A percentile compares a stretch with the other conserved stretches of the same genome.
These are phyloP conservation scores for Sparus aurata DNA, from an alignment of 2,797 vertebrate species.

Conservation along the genomic window DNA sequence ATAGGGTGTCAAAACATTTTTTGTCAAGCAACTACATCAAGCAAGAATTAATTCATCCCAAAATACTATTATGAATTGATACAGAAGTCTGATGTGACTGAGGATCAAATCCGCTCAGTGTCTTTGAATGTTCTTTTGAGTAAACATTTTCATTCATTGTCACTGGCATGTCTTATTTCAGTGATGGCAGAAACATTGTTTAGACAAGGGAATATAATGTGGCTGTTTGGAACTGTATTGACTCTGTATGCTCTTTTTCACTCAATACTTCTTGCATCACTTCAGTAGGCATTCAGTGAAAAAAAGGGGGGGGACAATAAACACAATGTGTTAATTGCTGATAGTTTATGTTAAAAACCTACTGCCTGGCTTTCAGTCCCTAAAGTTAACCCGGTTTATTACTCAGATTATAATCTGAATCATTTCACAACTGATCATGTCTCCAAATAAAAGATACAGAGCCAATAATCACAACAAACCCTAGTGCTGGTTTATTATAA, in stretches of 20 bases:
- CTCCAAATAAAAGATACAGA: slow-evolving; percentile 7
- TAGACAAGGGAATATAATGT: background rate
- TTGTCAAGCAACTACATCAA: too few species aligned
- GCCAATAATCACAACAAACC: slow-evolving; percentile 16
- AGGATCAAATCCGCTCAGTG: background rate
- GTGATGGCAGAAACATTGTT: background rate
- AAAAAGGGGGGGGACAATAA: too few species aligned
- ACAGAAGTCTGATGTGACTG: background rate
- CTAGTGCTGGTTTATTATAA: slow-evolving; percentile 13
- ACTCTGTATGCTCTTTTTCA: slow-evolving; percentile 3
- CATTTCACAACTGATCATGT: slow-evolving; percentile 3
- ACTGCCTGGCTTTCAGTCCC: background rate
- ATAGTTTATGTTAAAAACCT: background rate
- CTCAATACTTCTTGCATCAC: slow-evolving; percentile 6
- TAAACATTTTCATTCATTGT: background rate
- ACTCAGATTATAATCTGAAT: background rate
- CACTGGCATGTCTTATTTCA: background rate
- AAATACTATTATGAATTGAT: background rate
- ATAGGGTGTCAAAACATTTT: background rate
- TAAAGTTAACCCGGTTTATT: background rate
- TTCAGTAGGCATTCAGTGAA: slow-evolving; percentile 20
- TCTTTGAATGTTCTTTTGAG: background rate
- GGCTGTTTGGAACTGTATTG: background rate
- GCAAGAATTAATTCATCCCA: background rate
- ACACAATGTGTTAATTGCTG: background rate